phyloP scores from a whole-genome alignment of 2,888 invertebrate species.

The Capitulum mitella region DNA sequence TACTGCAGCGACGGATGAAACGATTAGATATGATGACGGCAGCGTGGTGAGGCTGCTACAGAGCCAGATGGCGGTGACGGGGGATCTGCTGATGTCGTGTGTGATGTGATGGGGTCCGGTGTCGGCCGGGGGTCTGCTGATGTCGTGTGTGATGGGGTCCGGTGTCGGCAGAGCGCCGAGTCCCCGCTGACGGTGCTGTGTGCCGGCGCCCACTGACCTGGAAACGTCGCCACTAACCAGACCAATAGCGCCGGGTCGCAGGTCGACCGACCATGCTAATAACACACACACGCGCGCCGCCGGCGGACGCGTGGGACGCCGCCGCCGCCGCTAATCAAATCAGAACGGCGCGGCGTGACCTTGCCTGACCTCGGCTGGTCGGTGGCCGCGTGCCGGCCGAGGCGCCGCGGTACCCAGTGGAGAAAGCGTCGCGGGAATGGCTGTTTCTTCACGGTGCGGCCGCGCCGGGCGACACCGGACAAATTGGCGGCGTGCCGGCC shows the following conservation, averaged over 20 bases:
- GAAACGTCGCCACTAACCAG: no score
- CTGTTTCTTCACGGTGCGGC: background rate
- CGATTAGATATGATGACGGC: no score
- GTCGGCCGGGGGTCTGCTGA: no score
- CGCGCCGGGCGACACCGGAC: background rate
- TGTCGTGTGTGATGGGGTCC: no score
- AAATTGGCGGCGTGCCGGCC: background rate
- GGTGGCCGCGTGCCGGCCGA: background rate
- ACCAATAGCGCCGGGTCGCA: background rate
- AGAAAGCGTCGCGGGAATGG: background rate
- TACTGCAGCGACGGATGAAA: no score
- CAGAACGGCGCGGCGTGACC: background rate
- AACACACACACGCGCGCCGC: background rate
- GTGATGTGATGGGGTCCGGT: no score
- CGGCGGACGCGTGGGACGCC: background rate
- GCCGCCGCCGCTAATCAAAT: background rate
- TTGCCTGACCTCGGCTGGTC: background rate
- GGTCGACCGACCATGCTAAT: background rate
- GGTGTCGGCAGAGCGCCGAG: no score
- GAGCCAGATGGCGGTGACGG: no score
- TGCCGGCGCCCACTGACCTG: no score
- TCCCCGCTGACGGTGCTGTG: no score
- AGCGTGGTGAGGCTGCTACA: no score
- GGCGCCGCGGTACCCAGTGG: background rate
- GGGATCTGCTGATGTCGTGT: no score